Evolutionary conservation across 1,140 invertebrate species (phyloP), one percentile per base, ranked within the genome.

Genomic region (Drosophila orena): DNA sequence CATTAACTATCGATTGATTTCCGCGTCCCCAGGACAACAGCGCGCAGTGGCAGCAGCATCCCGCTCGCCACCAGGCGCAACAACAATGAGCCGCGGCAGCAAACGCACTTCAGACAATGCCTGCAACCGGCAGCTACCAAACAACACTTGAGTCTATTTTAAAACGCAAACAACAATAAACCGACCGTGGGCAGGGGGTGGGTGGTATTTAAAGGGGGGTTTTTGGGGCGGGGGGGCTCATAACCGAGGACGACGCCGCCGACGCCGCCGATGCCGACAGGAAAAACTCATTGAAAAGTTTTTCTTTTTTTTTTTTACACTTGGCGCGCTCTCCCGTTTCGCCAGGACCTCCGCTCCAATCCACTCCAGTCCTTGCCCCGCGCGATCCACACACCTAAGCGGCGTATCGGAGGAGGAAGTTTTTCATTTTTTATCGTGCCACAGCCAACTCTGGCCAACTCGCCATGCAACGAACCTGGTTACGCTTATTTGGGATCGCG

Each of bases 1-100:
- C 90, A 91, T 91, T 91, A 91, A 91, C 86, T 91, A 91, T 91
- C 90, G 90, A 91, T 91, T 91, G 86, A 91, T 91, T 91, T 89
- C 81, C 81, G 79, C 88, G 77, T 72, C 84, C 70, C 61, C 57
- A 75, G 78, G 53, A 54, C 74, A 30, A 30, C 30, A 30, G 30
- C 4, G 24, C 0, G 4, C 24, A 24, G 24, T 10, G 30, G 8
- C 8, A 71, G 47, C 69, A 90, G 78, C 84, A 84, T 77, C 84
- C 56, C 62, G 43, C 84, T 52, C 62, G 43, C 43, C 43, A 47
- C 4, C 22, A 14, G 35, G 40, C 15, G 42, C 34, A 38, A 56
- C 76, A 79, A 73, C 72, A 79, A 79, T 73, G 60, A 62, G 59
- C 77, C 35, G 78, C 62, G 78, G 85, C 75, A 71, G 85, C 79